Conservation (phyloP, 2,797 vertebrate genomes). For the Taeniopygia guttata region DNA sequence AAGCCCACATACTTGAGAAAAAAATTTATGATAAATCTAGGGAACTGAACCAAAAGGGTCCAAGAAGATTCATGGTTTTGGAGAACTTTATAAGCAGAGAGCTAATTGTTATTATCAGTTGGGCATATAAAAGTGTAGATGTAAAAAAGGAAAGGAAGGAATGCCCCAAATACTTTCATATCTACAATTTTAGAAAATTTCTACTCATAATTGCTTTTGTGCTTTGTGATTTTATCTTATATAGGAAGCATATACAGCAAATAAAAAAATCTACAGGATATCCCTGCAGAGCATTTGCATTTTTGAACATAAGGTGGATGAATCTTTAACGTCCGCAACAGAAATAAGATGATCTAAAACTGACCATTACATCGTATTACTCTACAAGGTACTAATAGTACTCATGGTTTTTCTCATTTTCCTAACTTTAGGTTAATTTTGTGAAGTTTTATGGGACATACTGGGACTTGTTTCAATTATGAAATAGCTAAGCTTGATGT, state of each 20-base stretch:
- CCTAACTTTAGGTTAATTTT: not conserved
- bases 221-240: not conserved
- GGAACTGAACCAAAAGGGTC: not conserved
- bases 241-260: not conserved
- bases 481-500: not conserved
- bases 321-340: not conserved
- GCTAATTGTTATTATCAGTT: not conserved
- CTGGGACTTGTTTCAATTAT: not conserved
- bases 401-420: not conserved
- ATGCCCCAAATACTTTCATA: not conserved
- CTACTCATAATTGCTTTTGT: not conserved
- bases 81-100: not conserved
- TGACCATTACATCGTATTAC: not conserved
- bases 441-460: not conserved
- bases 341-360: not conserved
- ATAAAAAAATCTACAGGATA: not conserved
- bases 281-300: not conserved
- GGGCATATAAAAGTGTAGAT: not conserved
- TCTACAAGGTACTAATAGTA: not conserved
- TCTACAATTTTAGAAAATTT: not conserved
- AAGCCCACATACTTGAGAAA: not conserved
- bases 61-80: not conserved
- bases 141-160: not conserved
- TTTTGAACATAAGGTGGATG: not conserved
- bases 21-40: not conserved